phyloP scores from a whole-genome alignment of 2,888 invertebrate genomes.

The Yponomeuta cagnagella region DNA sequence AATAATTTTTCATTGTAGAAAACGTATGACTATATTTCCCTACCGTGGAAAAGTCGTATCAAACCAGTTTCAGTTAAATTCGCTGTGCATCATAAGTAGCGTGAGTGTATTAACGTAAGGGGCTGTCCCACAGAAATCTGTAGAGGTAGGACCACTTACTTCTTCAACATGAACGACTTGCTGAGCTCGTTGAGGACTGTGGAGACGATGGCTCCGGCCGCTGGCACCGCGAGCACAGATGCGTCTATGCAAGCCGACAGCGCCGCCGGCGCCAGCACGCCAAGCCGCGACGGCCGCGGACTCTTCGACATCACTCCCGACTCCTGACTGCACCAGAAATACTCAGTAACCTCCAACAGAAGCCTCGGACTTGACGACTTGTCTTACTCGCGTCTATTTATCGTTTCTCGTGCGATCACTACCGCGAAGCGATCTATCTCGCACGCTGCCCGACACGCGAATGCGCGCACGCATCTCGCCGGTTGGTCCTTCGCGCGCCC shows the following conservation, averaged over 20 bases:
- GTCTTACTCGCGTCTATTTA: neutral
- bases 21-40: too few relatives aligned
- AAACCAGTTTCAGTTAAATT: too few relatives aligned
- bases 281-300: conserved; percentile 52
- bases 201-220: conserved; percentile 65
- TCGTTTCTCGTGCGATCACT: conserved; percentile 48
- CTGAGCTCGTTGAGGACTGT: conserved; percentile 67
- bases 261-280: conserved; percentile 65
- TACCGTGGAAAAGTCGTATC: too few relatives aligned
- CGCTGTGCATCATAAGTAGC: too few relatives aligned
- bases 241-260: conserved; percentile 67
- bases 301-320: conserved; percentile 51
- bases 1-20: too few relatives aligned
- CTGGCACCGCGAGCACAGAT: conserved; percentile 64
- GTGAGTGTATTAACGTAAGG: too few relatives aligned
- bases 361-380: neutral
- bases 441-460: conserved; percentile 51
- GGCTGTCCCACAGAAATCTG: neutral
- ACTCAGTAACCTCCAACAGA: neutral
- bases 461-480: conserved; percentile 34
- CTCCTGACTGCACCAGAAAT: neutral
- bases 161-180: conserved; percentile 70
- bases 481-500: conserved; percentile 10
- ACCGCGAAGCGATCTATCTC: conserved; percentile 68
- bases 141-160: conserved; percentile 40